Evolutionary conservation across 2,113 vertebrate genomes (phyloP).

Genomic region (Campylomormyrus numenius): DNA sequence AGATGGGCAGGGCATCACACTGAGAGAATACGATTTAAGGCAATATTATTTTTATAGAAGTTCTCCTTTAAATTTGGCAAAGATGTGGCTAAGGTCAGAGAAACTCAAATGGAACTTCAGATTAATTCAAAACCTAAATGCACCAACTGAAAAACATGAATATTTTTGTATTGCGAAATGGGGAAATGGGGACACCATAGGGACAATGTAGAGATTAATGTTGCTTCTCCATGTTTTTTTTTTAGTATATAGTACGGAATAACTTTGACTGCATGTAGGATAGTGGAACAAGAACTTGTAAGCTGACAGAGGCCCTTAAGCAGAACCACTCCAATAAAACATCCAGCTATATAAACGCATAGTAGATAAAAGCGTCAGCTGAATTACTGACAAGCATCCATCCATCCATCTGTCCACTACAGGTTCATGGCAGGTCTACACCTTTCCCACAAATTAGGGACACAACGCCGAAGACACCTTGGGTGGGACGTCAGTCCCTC

Average conservation of each 20-base stretch:
- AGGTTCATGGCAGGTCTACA: neutral
- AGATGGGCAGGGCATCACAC: neutral
- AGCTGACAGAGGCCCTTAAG: neutral
- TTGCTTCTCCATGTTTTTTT: neutral
- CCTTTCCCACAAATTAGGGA: neutral
- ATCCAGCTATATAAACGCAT: neutral
- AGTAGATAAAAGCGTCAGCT: neutral
- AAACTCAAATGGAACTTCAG: neutral
- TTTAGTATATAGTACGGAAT: neutral
- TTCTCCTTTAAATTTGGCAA: neutral
- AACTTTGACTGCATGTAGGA: neutral
- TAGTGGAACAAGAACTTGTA: neutral
- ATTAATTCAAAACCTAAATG: neutral
- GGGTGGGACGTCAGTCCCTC: neutral
- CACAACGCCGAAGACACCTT: neutral
- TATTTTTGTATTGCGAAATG: neutral
- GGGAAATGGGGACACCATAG: neutral
- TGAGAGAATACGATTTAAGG: neutral
- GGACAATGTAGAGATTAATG: neutral
- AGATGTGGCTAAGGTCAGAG: neutral
- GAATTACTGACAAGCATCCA: neutral
- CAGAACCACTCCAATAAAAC: neutral
- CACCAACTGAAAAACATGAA: neutral
- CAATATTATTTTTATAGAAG: neutral
- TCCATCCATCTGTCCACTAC: neutral